Conservation (phyloP, 2,113 vertebrate species). For the Larimichthys polyactis region DNA sequence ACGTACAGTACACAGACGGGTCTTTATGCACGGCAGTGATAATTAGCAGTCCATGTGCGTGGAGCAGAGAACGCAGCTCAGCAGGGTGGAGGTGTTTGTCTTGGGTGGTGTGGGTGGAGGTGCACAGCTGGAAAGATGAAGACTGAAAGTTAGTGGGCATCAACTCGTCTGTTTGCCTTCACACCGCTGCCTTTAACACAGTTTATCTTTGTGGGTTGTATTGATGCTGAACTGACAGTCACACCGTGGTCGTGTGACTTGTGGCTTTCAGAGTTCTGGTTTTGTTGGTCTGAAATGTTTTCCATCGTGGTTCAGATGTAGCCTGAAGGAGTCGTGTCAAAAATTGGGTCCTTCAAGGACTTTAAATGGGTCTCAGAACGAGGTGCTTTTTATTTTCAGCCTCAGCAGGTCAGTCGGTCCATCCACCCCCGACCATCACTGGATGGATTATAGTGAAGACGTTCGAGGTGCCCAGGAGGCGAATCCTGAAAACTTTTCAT, state of each 20-base stretch:
- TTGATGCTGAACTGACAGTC: no score
- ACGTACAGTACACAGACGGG: neutral
- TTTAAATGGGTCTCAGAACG: conserved; percentile 9
- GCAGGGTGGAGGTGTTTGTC: neutral
- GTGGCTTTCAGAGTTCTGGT: neutral
- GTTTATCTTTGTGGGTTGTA: no score
- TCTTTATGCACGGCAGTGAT: neutral
- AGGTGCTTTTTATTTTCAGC: conserved; percentile 10
- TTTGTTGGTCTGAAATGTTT: neutral
- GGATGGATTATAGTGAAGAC: neutral
- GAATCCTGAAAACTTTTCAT: neutral
- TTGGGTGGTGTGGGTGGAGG: neutral
- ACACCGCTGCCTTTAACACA: neutral
- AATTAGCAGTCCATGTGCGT: neutral
- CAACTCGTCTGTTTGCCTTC: neutral
- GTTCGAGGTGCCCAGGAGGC: no score
- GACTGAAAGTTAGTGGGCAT: neutral
- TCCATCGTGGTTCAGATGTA: neutral
- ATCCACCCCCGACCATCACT: neutral
- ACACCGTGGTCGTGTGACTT: no score
- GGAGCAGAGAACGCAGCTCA: neutral
- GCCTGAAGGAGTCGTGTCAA: neutral
- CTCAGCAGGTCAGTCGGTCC: neutral
- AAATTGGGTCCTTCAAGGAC: neutral
- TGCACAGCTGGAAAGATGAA: neutral